Base-by-base conservation (phyloP, 2,113 vertebrate species). In the Anolis sagrei region DNA sequence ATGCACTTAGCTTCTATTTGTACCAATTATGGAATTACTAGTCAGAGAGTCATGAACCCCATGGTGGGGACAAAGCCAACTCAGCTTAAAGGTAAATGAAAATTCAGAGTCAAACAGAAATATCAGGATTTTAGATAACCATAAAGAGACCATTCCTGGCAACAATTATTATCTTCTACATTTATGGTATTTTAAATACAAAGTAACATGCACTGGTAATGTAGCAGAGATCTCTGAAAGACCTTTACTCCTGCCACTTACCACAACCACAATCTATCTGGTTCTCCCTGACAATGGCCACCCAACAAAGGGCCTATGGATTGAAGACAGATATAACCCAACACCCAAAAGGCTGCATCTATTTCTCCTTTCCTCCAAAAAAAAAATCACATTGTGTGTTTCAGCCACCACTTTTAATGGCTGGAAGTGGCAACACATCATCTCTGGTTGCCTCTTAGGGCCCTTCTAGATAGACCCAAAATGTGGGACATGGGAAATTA, bases 1-100 rank as follows among this genome's bases (percentile, higher is more conserved):
- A 89, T 51, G 81, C 86, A 74, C 74, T 10, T 58, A 85, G 73
- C 74, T 23, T 64, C 10, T 34, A 58, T 76, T 84, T 64, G 39
- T 21, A 76, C 5, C 58, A 84, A 66, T 76, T 84, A 76, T 13
- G 39, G 25, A 84, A 84, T 76, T 76, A 76, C 82, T 49, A 66
- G 61, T 76, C 58, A 84, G 29, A 86, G 3, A 76, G n/a, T 29
- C 62, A 39, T 76, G 68, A 79, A 68, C 83, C 81, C 2, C 4
- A 83, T 32, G 13, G 0, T 27, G 80, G 21, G 16, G 1, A 10
- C n/a, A 48, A 25, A 32, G 69, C 36, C 69, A 44, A n/a, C 76
- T 19, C 44, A 73, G 10, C 58, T 89, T 83, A 89, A 89, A 1
- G 0, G 25, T 36, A 84, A 79, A 78, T 44, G 44, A 2, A 78